Evolutionary conservation across 2,113 vertebrate species (phyloP).

Genomic region (Cheirogaleus medius): DNA sequence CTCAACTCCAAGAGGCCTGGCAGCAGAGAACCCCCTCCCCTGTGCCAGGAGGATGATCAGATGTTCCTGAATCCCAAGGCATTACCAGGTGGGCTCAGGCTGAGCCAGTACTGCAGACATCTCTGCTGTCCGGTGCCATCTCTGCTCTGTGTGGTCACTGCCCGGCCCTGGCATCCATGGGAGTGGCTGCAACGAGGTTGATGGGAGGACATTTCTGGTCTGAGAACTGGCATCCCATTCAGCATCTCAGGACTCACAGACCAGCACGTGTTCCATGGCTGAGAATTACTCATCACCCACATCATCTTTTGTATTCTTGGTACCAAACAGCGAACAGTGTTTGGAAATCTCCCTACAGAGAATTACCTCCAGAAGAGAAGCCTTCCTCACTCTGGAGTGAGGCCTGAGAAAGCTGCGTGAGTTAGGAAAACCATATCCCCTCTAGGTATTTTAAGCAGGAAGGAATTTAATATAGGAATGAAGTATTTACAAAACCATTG

Average conservation of each 20-base stretch:
- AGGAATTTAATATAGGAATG: not conserved
- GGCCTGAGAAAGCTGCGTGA: not conserved
- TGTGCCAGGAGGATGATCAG: slow-evolving; percentile 7
- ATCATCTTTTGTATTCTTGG: not conserved
- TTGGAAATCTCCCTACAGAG: not conserved
- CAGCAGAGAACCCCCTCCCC: slow-evolving; percentile 2
- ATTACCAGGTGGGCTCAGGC: not conserved
- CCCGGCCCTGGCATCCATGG: not conserved
- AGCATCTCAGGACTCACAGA: not conserved
- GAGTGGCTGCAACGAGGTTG: not conserved
- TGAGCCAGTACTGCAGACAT: not conserved
- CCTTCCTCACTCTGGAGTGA: not conserved
- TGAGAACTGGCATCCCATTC: not conserved
- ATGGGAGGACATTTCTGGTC: not conserved
- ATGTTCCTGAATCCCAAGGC: not conserved
- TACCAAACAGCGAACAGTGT: not conserved
- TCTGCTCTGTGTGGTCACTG: not conserved
- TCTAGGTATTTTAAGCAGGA: not conserved
- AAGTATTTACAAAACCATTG: not conserved
- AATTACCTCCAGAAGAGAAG: not conserved
- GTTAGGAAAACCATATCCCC: not conserved
- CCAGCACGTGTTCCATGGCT: not conserved
- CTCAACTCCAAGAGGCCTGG: slow-evolving; percentile 86
- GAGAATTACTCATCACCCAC: too few relatives aligned
- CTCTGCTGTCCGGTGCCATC: not conserved